Base-by-base conservation (phyloP, 92 coral and sea anemone genomes). In the Paramuricea clavata region DNA sequence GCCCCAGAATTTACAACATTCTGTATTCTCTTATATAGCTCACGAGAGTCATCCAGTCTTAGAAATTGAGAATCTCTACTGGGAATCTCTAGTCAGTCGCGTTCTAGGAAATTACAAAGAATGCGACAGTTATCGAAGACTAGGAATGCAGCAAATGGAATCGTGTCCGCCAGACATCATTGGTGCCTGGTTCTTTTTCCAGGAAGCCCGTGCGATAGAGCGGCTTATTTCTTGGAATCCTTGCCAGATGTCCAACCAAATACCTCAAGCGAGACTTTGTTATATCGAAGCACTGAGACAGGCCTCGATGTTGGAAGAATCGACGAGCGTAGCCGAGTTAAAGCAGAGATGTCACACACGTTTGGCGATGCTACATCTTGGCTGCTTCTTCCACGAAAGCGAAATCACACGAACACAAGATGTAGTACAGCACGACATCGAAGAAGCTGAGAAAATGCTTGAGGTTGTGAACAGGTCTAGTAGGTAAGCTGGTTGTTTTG, bases 131-230 rank as follows among this genome's bases (percentile, higher is more conserved):
- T 31, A 25, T 10, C 61, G 81, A 43, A 43, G 5, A 28, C 31
- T 21, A 26, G 81, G 81, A 19, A 74, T 74, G 81, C 81, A 74
- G 81, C 30, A 3, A 54, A 74, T 74, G 81, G 62, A 22, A 54
- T 9, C 60, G 5, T 22, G 59, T 21, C 81, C 81, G 16, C 33
- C 60, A 7, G 81, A 74, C 35, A 27, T 74, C 81, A 74, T 74
- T 22, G 81, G 64, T 13, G 59, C 81, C 19, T 74, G 81, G 81
- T 74, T 74, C 60, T 31, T 22, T 44, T 74, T 21, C 62, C 81
- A 74, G 17, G 59, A 74, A 74, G 81, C 62, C 59, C 49, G 81
- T 15, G 30, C 81, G 19, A n/a, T 27, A n/a, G 81, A 74, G 35
- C 61, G 81, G 19, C 81, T n/a, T 17, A 23, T 74, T 22, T 41